A percentile compares a stretch with the other conserved stretches of the same genome.
These are phyloP conservation scores for Rhagoletis zephyria DNA, from an alignment of 1,140 invertebrate species.

Conservation along the genomic window DNA sequence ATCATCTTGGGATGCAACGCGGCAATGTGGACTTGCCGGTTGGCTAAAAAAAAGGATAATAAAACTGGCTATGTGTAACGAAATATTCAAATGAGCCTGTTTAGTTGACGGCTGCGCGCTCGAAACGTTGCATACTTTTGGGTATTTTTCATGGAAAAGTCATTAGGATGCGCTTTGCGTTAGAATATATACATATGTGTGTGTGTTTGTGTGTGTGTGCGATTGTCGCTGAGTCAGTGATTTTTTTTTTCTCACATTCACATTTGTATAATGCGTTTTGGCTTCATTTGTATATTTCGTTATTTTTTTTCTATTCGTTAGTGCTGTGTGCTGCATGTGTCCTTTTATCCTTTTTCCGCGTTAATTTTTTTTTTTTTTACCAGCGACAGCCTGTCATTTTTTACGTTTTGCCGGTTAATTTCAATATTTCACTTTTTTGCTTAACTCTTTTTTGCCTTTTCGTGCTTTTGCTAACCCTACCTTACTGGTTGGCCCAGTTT, in stretches of 20 bases:
- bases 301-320: not conserved
- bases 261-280: slow-evolving; percentile 48
- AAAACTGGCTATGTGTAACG: slow-evolving; percentile 29
- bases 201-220: not conserved
- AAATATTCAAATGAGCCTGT: slow-evolving; percentile 47
- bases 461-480: not conserved
- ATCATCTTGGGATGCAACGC: not conserved
- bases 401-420: slow-evolving; percentile 22
- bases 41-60: slow-evolving; percentile 32
- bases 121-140: slow-evolving; percentile 46
- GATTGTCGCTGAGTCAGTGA: not conserved
- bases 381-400: slow-evolving; percentile 34
- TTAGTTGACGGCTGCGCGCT: not conserved
- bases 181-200: not conserved
- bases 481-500: not conserved
- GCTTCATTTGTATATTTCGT: slow-evolving; percentile 17
- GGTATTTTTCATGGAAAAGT: slow-evolving; percentile 53
- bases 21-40: not conserved
- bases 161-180: slow-evolving; percentile 46
- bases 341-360: slow-evolving; percentile 4
- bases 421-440: not conserved
- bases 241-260: slow-evolving; percentile 46
- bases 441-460: slow-evolving; percentile 24
- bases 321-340: not conserved
- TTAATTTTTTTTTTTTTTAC: not conserved